phyloP scores from a whole-genome alignment of 2,797 vertebrate species.

The Anableps anableps region DNA sequence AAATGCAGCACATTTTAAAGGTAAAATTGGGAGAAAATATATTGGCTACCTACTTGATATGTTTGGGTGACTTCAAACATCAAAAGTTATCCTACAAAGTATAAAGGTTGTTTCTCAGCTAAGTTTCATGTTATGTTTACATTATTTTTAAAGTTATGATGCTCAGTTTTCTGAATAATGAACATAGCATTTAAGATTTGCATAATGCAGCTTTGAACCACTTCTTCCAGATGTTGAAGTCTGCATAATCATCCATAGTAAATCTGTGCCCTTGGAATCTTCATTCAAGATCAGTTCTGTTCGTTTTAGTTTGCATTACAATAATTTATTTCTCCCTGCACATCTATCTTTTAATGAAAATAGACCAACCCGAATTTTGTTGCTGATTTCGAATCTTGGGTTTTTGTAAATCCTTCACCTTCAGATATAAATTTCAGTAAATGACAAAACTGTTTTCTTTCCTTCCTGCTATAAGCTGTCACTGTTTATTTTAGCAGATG shows the following conservation, averaged over 20 bases:
- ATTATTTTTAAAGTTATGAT: neutral
- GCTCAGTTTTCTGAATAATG: neutral
- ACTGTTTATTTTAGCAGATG: no score
- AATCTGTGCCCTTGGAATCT: neutral
- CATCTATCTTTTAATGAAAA: neutral
- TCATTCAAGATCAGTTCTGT: neutral
- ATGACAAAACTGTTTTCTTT: neutral
- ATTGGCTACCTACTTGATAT: neutral
- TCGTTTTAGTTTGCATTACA: neutral
- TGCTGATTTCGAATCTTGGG: neutral
- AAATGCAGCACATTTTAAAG: neutral
- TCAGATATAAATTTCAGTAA: neutral
- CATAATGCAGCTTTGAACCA: neutral
- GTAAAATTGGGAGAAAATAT: neutral
- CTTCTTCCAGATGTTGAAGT: neutral
- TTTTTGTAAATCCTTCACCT: neutral
- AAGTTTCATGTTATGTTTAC: neutral
- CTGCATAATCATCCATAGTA: neutral
- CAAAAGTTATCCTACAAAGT: neutral
- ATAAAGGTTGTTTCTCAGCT: neutral
- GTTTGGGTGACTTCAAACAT: neutral
- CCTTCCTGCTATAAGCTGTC: neutral
- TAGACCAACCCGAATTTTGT: neutral
- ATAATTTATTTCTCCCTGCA: neutral
- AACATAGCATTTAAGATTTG: neutral